Percentiles rank a stretch among this genome's conserved stretches.
Evolutionary conservation across 2,888 invertebrate species (phyloP).

Genomic region (Quadroppia sp.): DNA sequence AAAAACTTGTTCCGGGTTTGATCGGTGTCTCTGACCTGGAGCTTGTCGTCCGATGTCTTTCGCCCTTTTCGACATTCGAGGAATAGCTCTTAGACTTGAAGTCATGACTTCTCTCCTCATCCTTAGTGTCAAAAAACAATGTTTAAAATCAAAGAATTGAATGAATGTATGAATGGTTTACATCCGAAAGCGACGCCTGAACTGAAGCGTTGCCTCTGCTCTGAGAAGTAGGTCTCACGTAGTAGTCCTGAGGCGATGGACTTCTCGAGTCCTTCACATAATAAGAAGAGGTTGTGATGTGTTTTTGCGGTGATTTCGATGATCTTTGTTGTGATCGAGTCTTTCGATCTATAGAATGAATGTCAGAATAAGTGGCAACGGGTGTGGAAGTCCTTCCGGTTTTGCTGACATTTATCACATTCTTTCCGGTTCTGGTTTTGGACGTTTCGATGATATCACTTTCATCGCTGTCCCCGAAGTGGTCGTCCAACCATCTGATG

Average conservation of each 20-base stretch:
- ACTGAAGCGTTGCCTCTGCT: conserved; percentile 44
- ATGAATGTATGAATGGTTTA: not conserved
- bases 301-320: not conserved
- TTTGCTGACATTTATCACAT: conserved; percentile 42
- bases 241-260: not conserved
- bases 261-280: conserved; percentile 34
- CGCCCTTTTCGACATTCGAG: not conserved
- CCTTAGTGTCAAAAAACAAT: not conserved
- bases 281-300: not conserved
- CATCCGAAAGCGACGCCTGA: conserved; percentile 44
- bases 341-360: not conserved
- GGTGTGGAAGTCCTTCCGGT: conserved; percentile 21
- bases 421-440: conserved; percentile 42
- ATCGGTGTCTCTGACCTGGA: conserved; percentile 15
- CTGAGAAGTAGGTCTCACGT: not conserved
- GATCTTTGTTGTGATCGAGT: not conserved
- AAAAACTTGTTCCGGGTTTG: conserved; percentile 19
- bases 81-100: not conserved
- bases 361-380: not conserved
- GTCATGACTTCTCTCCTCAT: not conserved
- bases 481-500: conserved; percentile 44
- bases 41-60: not conserved
- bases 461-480: conserved; percentile 44
- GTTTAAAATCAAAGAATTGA: not conserved
- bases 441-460: conserved; percentile 43